phyloP scores from a whole-genome alignment of 2,888 invertebrate genomes.

The Itoplectis maculator region DNA sequence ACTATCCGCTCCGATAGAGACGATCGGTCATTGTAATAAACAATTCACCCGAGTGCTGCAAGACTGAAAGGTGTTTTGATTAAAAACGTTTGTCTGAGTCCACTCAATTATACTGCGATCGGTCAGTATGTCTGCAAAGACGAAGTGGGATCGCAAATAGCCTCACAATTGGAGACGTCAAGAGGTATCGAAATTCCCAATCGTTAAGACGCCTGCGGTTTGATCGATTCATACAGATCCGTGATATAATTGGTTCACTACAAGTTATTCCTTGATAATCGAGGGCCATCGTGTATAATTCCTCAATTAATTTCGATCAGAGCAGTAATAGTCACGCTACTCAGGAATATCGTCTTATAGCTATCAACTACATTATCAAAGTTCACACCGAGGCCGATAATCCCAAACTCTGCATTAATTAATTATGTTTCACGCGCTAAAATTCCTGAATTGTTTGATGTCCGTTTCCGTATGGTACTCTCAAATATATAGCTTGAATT shows the following conservation, averaged over 20 bases:
- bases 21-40: constrained; percentile 47
- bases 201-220: constrained; percentile 7
- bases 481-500: neutral
- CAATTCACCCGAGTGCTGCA: constrained; percentile 27
- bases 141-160: neutral
- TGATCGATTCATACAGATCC: neutral
- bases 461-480: neutral
- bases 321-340: neutral
- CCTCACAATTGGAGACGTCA: neutral
- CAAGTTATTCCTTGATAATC: neutral
- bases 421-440: neutral
- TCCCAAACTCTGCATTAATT: neutral
- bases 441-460: neutral
- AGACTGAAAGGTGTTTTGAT: constrained; percentile 9
- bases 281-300: neutral
- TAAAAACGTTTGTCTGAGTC: constrained; percentile 4
- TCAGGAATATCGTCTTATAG: neutral
- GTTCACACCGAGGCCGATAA: neutral
- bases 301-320: neutral
- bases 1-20: constrained; percentile 36
- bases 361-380: neutral
- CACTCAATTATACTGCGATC: neutral
- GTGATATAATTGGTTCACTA: too few relatives aligned
- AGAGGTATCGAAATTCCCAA: neutral
- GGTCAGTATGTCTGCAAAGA: constrained; percentile 15